Evolutionary conservation across 2,888 invertebrate genomes (phyloP).

Genomic region (Pyrocoelia pectoralis): DNA sequence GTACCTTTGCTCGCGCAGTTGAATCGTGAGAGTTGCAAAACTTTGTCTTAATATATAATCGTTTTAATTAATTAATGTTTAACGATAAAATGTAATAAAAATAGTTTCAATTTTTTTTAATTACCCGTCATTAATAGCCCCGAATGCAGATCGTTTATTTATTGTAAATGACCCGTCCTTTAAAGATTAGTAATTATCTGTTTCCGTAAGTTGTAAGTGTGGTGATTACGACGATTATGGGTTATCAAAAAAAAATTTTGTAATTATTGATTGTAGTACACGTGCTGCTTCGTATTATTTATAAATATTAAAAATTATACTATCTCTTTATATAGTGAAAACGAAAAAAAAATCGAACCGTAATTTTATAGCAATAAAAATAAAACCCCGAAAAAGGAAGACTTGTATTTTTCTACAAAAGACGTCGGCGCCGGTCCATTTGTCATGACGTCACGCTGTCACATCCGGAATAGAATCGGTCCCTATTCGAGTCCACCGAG

Average conservation of each 20-base stretch:
- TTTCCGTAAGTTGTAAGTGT: constrained; percentile 31
- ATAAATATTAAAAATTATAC: neutral
- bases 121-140: neutral
- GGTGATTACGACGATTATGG: constrained; percentile 11
- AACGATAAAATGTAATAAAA: no score
- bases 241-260: constrained; percentile 24
- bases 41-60: no score
- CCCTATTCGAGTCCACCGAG: constrained; percentile 41
- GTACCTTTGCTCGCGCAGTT: no score
- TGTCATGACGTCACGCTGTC: constrained; percentile 59
- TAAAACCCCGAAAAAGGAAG: constrained; percentile 31
- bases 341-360: no score
- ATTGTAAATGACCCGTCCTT: constrained; percentile 28
- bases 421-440: constrained; percentile 59
- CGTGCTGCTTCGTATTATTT: constrained; percentile 21
- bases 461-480: constrained; percentile 52
- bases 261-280: constrained; percentile 24
- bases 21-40: no score
- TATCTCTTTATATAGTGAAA: no score
- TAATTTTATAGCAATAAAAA: constrained; percentile 13
- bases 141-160: constrained; percentile 24
- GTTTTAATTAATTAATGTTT: no score
- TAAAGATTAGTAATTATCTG: constrained; percentile 17
- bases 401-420: constrained; percentile 38
- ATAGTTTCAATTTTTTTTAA: neutral